Evolutionary conservation across 2,113 vertebrate species (phyloP).

Genomic region (Tragelaphus strepsiceros): DNA sequence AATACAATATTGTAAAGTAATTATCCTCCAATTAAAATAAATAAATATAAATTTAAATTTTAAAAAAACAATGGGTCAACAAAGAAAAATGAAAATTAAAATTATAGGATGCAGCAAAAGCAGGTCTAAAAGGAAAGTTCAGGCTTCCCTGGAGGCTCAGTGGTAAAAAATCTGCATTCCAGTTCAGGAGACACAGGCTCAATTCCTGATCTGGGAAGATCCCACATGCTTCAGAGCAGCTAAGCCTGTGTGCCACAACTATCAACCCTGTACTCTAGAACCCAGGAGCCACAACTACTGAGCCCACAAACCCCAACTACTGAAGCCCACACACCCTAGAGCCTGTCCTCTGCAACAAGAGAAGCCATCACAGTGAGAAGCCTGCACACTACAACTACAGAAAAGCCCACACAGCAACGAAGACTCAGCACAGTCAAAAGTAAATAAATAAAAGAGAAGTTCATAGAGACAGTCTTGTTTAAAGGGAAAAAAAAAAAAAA

Average conservation of each 20-base stretch:
- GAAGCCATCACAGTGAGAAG: neutral
- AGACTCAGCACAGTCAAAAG: neutral
- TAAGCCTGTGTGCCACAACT: neutral
- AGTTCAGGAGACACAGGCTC: neutral
- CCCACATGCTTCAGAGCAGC: neutral
- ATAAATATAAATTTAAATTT: too few species aligned
- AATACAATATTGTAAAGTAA: too few species aligned
- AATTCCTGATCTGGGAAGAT: neutral
- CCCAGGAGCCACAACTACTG: neutral
- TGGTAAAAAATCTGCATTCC: neutral
- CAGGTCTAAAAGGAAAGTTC: neutral
- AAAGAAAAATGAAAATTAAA: neutral
- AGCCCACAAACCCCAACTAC: neutral
- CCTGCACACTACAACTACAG: neutral
- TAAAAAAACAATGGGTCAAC: neutral
- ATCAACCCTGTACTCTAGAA: neutral
- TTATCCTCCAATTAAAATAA: too few species aligned
- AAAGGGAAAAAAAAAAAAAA: neutral
- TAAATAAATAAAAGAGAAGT: neutral
- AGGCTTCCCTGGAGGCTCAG: neutral
- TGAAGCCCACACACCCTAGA: neutral
- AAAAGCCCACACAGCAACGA: neutral
- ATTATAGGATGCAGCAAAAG: neutral
- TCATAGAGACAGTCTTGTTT: neutral
- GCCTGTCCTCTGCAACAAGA: neutral